phyloP scores from a whole-genome alignment of 2,113 vertebrate species.

The Vidua macroura region DNA sequence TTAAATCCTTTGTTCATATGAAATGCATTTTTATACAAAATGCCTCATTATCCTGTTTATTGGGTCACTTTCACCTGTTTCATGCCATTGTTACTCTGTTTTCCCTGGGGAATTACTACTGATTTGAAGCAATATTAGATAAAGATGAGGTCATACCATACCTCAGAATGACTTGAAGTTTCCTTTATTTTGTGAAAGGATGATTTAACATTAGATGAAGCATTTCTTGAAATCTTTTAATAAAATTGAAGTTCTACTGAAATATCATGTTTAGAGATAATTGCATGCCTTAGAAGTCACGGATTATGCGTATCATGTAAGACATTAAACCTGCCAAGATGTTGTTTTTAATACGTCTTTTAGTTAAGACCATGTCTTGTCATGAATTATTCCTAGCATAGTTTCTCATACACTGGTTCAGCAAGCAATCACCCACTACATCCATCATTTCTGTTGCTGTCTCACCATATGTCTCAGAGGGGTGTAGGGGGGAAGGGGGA shows the following conservation, averaged over 20 bases:
- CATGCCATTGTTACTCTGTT: neutral
- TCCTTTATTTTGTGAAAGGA: constrained; percentile 26
- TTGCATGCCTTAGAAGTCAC: constrained; percentile 14
- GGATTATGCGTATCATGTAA: constrained; percentile 40
- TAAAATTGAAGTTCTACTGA: constrained; percentile 21
- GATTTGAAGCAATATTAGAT: neutral
- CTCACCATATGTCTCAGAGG: constrained; percentile 40
- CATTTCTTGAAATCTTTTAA: constrained; percentile 17
- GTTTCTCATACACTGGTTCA: constrained; percentile 42
- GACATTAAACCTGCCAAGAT: constrained; percentile 40
- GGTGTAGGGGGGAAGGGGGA: neutral
- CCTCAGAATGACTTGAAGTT: neutral
- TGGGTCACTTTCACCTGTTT: neutral
- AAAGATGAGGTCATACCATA: neutral
- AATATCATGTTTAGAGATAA: constrained; percentile 50
- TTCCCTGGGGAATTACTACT: neutral
- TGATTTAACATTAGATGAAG: constrained; percentile 47
- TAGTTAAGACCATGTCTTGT: constrained; percentile 37
- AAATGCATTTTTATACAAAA: constrained; percentile 12
- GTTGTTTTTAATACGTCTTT: constrained; percentile 46
- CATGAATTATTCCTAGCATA: constrained; percentile 45
- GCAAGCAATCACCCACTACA: constrained; percentile 43
- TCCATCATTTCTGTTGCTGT: constrained; percentile 53
- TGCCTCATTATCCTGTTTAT: neutral
- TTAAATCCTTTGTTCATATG: neutral